Conservation (phyloP, 92 coral and sea anemone species). For the Heteractis magnifica region DNA sequence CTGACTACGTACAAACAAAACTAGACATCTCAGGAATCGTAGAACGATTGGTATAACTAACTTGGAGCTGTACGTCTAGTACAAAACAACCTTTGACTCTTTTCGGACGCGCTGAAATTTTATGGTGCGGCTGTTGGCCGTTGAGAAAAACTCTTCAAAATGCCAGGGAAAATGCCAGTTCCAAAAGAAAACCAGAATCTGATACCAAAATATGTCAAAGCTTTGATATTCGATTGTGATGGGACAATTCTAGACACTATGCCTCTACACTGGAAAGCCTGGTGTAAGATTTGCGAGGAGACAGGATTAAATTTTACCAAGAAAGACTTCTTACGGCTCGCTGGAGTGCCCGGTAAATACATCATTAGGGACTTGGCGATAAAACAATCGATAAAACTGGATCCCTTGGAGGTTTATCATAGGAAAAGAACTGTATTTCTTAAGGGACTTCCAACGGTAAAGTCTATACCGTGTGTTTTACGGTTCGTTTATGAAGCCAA, state of each 20-base stretch:
- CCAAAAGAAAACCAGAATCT: slow-evolving; percentile 7
- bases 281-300: slow-evolving; percentile 85
- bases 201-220: slow-evolving; percentile 72
- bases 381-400: slow-evolving; percentile 72
- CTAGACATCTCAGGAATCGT: not conserved
- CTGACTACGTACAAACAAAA: not conserved
- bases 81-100: not conserved
- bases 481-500: slow-evolving; percentile 82
- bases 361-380: slow-evolving; percentile 79
- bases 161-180: slow-evolving; percentile 14
- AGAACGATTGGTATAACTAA: not conserved
- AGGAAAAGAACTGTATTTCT: slow-evolving; percentile 72
- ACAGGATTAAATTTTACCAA: slow-evolving; percentile 78
- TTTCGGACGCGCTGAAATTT: no score
- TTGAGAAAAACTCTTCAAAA: not conserved
- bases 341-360: slow-evolving; percentile 92
- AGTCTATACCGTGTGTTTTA: slow-evolving; percentile 75
- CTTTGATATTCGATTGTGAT: slow-evolving; percentile 88
- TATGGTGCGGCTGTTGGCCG: no score
- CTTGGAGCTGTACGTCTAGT: not conserved
- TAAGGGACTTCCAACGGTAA: slow-evolving; percentile 57
- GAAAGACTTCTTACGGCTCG: slow-evolving; percentile 72
- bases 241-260: slow-evolving; percentile 89
- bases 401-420: slow-evolving; percentile 82
- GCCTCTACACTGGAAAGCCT: slow-evolving; percentile 93